phyloP scores from a whole-genome alignment of 2,888 invertebrate species.

The Agrotis puta region DNA sequence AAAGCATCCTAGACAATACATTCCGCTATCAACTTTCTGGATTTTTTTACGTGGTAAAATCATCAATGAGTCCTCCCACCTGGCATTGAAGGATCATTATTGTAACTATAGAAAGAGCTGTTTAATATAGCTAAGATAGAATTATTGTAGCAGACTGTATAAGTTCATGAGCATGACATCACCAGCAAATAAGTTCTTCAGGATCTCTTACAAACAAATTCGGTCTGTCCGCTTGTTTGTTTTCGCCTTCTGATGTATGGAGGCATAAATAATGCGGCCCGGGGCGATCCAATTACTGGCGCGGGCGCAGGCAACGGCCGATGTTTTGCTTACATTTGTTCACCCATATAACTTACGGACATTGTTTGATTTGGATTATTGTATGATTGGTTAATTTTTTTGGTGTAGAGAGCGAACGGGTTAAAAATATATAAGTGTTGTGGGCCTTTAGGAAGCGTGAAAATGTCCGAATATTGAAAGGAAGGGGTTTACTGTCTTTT shows the following conservation, averaged over 20 bases:
- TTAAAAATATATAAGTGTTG: no score
- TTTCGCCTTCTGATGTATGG: conserved; percentile 81
- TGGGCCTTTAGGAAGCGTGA: no score
- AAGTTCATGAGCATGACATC: conserved; percentile 32
- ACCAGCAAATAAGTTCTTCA: conserved; percentile 63
- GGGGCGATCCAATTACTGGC: conserved; percentile 83
- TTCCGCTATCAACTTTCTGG: no score
- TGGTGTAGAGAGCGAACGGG: neutral
- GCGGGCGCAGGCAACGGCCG: conserved; percentile 43
- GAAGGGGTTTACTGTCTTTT: neutral
- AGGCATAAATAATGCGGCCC: conserved; percentile 83
- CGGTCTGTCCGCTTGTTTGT: conserved; percentile 77
- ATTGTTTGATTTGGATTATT: conserved; percentile 57
- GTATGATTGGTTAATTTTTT: conserved; percentile 33
- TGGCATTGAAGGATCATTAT: neutral
- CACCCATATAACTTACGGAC: conserved; percentile 49
- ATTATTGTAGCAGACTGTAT: conserved; percentile 1
- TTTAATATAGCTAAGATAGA: neutral
- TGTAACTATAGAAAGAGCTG: neutral
- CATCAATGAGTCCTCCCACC: no score
- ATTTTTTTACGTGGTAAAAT: no score
- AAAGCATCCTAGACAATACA: no score
- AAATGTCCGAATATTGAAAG: no score
- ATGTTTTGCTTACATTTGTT: conserved; percentile 65
- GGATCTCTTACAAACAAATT: conserved; percentile 56